Evolutionary conservation across 2,888 invertebrate species (phyloP).

Genomic region (Spialia ferax): DNA sequence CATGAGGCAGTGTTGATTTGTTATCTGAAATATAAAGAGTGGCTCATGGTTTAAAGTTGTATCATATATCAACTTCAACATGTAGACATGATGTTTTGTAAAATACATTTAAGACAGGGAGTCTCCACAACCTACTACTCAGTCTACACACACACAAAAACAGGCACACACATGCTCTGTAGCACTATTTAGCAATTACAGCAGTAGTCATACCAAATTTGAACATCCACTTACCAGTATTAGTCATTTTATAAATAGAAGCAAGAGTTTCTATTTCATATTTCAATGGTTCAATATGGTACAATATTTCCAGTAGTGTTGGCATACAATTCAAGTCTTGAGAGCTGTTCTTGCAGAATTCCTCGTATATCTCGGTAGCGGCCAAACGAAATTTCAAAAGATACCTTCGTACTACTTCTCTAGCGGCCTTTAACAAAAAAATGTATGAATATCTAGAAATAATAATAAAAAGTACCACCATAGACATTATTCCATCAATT

Average conservation of each 20-base stretch:
- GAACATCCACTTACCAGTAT: slow-evolving; percentile 70
- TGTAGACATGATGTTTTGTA: too few relatives aligned
- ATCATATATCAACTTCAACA: too few relatives aligned
- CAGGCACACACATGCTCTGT: too few relatives aligned
- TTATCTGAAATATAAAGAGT: slow-evolving; percentile 61
- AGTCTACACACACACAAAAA: too few relatives aligned
- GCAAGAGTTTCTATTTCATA: slow-evolving; percentile 84
- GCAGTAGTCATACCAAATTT: too few relatives aligned
- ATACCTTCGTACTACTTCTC: slow-evolving; percentile 87
- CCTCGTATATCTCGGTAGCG: slow-evolving; percentile 74
- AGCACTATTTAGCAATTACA: too few relatives aligned
- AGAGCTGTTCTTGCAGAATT: slow-evolving; percentile 53
- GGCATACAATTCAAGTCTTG: slow-evolving; percentile 69
- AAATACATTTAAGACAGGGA: too few relatives aligned
- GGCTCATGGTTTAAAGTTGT: too few relatives aligned
- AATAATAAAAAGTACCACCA: too few relatives aligned
- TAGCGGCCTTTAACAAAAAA: slow-evolving; percentile 83
- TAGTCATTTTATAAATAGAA: slow-evolving; percentile 82
- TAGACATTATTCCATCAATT: too few relatives aligned
- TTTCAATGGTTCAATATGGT: slow-evolving; percentile 78
- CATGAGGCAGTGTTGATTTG: slow-evolving; percentile 66
- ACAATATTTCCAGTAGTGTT: slow-evolving; percentile 71
- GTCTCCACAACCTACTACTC: too few relatives aligned
- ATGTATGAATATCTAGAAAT: not conserved
- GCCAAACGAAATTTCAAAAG: slow-evolving; percentile 86